These are phyloP conservation scores for Saccopteryx leptura DNA, from an alignment of 2,113 vertebrate genomes.

Conservation along the genomic window DNA sequence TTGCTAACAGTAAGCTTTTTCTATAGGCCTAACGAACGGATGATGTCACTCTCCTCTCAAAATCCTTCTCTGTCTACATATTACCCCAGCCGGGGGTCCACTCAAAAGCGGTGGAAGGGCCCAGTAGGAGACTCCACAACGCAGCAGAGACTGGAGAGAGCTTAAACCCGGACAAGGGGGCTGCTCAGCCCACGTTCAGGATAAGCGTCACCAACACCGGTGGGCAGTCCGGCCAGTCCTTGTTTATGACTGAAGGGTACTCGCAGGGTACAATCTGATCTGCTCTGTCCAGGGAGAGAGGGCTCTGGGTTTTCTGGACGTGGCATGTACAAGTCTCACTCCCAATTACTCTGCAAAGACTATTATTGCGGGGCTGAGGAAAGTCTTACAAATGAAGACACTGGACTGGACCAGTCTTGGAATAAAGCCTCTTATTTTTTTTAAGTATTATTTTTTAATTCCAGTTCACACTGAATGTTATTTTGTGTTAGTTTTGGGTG, in stretches of 20 bases:
- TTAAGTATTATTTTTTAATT: not conserved
- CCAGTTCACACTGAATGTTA: not conserved
- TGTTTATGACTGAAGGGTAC: fast-evolving
- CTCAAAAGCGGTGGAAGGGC: not conserved
- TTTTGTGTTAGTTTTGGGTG: not conserved
- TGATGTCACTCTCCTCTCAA: not conserved
- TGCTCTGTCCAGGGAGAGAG: not conserved
- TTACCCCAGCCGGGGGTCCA: not conserved
- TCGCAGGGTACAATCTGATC: not conserved
- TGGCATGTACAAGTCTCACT: not conserved
- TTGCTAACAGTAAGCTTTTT: not conserved
- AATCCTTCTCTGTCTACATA: not conserved
- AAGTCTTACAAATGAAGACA: not conserved
- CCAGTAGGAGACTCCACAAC: not conserved
- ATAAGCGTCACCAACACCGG: not conserved
- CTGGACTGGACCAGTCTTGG: not conserved
- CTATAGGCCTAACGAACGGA: not conserved
- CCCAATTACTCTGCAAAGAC: not conserved
- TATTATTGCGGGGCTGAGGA: not conserved
- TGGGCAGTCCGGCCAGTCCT: fast-evolving
- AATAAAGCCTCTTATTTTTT: not conserved
- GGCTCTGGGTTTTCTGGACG: not conserved
- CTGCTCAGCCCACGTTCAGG: not conserved
- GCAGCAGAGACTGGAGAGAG: fast-evolving
- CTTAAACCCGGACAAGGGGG: fast-evolving